phyloP scores from a whole-genome alignment of 2,113 vertebrate species.

The Neoarius graeffei region DNA sequence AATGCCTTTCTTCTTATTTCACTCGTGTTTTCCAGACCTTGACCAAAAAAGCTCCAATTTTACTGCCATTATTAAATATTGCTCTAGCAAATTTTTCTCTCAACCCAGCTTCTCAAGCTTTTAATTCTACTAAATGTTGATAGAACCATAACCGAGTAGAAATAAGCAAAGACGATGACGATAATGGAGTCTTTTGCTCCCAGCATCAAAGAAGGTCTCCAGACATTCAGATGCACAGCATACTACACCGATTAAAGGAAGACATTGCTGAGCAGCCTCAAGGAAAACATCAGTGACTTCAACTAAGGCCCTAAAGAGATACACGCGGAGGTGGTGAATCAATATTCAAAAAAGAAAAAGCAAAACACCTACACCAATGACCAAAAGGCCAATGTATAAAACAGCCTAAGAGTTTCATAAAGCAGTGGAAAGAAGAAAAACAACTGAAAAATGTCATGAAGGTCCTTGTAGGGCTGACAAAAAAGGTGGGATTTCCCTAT shows the following conservation, averaged over 20 bases:
- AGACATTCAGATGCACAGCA: constrained; percentile 7
- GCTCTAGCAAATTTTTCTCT: neutral
- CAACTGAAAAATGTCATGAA: no score
- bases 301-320: neutral
- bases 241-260: neutral
- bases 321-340: neutral
- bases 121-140: constrained; percentile 14
- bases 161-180: neutral
- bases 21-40: neutral
- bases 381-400: neutral
- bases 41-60: neutral
- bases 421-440: neutral
- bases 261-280: neutral
- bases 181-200: constrained; percentile 12
- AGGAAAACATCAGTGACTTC: neutral
- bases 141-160: neutral
- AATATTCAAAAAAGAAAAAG: neutral
- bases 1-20: neutral
- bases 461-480: neutral
- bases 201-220: neutral
- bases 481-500: neutral
- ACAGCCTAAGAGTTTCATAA: neutral
- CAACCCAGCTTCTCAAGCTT: neutral
- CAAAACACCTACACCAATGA: neutral
- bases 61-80: neutral